phyloP scores from a whole-genome alignment of 2,113 vertebrate species.

The Spheniscus mendiculus region DNA sequence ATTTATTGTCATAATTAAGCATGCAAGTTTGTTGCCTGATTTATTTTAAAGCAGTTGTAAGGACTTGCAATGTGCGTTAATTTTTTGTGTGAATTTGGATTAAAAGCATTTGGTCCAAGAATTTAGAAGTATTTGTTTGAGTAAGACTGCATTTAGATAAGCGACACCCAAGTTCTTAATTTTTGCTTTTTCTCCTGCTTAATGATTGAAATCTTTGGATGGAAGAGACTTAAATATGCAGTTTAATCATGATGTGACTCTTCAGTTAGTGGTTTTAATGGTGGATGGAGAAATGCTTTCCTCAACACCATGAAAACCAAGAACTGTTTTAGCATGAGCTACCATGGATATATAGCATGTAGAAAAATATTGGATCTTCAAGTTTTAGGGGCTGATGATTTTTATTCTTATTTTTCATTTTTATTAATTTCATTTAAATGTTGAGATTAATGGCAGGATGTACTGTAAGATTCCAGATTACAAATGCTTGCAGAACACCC shows the following conservation, averaged over 20 bases:
- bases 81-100: not conserved
- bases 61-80: not conserved
- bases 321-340: not conserved
- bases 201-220: not conserved
- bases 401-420: not conserved
- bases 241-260: not conserved
- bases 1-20: not conserved
- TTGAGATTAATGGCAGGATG: rapidly evolving
- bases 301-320: not conserved
- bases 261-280: not conserved
- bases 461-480: not conserved
- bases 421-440: not conserved
- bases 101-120: not conserved
- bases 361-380: not conserved
- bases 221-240: not conserved
- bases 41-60: not conserved
- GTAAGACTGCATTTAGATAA: not conserved
- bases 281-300: not conserved
- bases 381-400: not conserved
- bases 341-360: not conserved
- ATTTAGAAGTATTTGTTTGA: not conserved
- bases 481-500: not conserved
- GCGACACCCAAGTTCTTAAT: not conserved
- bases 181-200: not conserved
- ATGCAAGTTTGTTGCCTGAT: not conserved